Percentiles rank a stretch among this genome's conserved stretches.
Evolutionary conservation across 2,888 invertebrate genomes (phyloP).

Genomic region (Pollenia griseotomentosa): DNA sequence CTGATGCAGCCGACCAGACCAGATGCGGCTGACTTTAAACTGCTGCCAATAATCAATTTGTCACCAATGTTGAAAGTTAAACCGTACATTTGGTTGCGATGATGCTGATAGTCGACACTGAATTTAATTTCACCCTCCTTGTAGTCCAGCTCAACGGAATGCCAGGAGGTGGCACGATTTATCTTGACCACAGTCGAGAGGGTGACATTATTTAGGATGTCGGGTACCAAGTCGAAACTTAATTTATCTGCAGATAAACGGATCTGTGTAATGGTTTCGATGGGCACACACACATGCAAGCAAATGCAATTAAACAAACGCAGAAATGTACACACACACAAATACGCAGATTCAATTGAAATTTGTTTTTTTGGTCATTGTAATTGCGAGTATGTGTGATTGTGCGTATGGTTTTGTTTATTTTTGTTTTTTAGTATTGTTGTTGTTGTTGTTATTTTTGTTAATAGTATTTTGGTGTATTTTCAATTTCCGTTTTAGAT

Average conservation of each 20-base stretch:
- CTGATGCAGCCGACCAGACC: constrained; percentile 97
- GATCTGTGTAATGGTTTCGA: constrained; percentile 85
- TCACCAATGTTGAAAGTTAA: constrained; percentile 89
- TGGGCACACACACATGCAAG: not conserved
- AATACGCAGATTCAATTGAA: constrained; percentile 24
- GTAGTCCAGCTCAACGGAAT: constrained; percentile 91
- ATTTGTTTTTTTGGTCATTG: constrained; percentile 58
- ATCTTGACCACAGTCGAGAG: constrained; percentile 92
- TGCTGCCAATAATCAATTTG: constrained; percentile 91
- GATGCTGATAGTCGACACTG: constrained; percentile 90
- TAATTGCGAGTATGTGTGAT: constrained; percentile 71
- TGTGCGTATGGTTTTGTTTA: constrained; percentile 70
- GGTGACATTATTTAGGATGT: constrained; percentile 90
- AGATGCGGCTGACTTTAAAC: constrained; percentile 88
- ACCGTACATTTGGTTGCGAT: constrained; percentile 88
- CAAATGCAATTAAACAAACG: not conserved
- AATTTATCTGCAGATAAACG: constrained; percentile 93
- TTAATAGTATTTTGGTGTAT: constrained; percentile 74
- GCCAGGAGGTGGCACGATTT: constrained; percentile 92
- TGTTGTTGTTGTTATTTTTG: constrained; percentile 26
- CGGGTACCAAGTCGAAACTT: constrained; percentile 91
- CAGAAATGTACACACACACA: not conserved
- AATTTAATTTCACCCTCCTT: constrained; percentile 90
- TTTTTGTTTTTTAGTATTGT: constrained; percentile 43
- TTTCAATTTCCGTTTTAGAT: constrained; percentile 75